Conservation (phyloP, 2,888 invertebrate genomes). For the Rapana venosa region DNA sequence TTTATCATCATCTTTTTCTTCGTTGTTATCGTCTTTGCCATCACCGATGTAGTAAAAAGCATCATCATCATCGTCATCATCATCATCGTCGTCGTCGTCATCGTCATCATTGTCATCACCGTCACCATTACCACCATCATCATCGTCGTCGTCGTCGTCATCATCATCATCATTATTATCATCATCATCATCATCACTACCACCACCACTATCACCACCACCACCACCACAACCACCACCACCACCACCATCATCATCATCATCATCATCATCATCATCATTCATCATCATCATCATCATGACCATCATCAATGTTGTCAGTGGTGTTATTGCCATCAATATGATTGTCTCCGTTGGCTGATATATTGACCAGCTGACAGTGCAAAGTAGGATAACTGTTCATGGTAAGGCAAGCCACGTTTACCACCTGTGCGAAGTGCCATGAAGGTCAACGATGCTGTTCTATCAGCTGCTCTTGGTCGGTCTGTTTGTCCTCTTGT, state of each 20-base stretch:
- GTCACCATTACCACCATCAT: not conserved
- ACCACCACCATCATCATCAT: not conserved
- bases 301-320: not conserved
- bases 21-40: too few species aligned
- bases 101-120: not conserved
- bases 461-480: too few species aligned
- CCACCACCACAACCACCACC: not conserved
- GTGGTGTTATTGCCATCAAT: not conserved
- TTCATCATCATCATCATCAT: not conserved
- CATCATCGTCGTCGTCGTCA: too few species aligned
- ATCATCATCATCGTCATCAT: too few species aligned
- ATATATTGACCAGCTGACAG: not conserved
- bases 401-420: too few species aligned
- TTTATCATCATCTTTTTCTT: too few species aligned
- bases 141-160: not conserved
- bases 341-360: not conserved
- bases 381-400: not conserved
- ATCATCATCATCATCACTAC: not conserved
- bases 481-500: too few species aligned
- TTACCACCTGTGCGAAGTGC: too few species aligned
- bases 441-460: too few species aligned
- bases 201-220: too few species aligned
- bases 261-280: not conserved
- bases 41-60: too few species aligned
- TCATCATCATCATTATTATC: not conserved